Base-by-base conservation (phyloP, 1,140 invertebrate genomes). In the Centruroides sculpturatus region DNA sequence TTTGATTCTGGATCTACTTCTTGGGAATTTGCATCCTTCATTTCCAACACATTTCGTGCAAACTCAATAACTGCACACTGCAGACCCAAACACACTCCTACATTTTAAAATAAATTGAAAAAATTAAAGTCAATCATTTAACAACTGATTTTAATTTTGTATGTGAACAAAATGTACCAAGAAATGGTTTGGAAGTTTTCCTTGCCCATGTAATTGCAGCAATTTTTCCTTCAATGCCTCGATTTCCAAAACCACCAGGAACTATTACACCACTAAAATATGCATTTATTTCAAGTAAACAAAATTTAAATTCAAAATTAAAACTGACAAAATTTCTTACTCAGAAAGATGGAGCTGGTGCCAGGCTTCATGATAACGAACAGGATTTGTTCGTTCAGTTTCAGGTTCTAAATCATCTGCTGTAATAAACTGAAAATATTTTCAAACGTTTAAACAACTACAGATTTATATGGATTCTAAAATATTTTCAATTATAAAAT, bases 1-100 rank as follows among this genome's bases (percentile, higher is more conserved):
- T 75, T 74, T 23, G 87, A 84, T 4, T 85, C 73, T 0, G 82
- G 78, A 68, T 88, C 78, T 36, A 92, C 84, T 78, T 99, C 96
- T 3, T 86, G 89, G 10, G 85, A 88, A 70, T 95, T 86, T 0
- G 94, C 94, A 69, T 83, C 83, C 62, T 81, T 75, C 23, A 67
- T 69, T 3, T 79, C 77, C 0, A 97, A 72, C 5, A 89, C 86
- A 76, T 96, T 95, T 58, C 84, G 75, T n/a, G 91, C 83, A 73
- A 88, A 98, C 77, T 99, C 97, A 67, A 99, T 91, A 1, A 97
- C 92, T 55, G 93, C 91, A 54, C 89, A 90, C 80, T 99, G 97
- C 48, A 99, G 77, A 1, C 97, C 97, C 9, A 99, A 77, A 73
- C 97, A 99, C 66, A 99, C 91, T 11, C 94, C 76, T 78, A 50